Base-by-base conservation (phyloP, 2,888 invertebrate species). In the Lomographa bimaculata region DNA sequence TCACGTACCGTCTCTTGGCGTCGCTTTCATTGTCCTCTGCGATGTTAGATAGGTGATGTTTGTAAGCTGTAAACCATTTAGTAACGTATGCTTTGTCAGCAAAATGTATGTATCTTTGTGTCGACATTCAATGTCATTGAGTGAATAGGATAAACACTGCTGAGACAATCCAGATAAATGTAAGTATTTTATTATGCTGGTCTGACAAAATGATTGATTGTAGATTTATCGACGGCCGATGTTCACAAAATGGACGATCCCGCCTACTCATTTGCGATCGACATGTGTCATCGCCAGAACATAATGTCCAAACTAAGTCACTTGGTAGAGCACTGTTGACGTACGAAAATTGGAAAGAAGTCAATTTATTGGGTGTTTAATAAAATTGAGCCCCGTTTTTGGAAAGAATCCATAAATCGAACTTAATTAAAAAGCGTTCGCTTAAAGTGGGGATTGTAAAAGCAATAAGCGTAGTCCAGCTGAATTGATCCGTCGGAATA, bases 1-100 rank as follows among this genome's bases (percentile, higher is more conserved):
- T 73, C 73, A 76, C 73, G 71, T 61, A 60, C 62, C 48, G 50
- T 51, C 48, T 60, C 41, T 37, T 19, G 10, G 28, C 5, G 17
- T 46, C 40, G 20, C 26, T 44, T 33, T 36, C 27, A 20, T 21
- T 36, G 25, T 18, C 18, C 6, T 20, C 20, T 23, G 21, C 5
- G 8, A 16, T 2, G 16, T 12, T 17, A 18, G 18, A 40, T 24
- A 20, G 1, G 23, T 6, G 7, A 5, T 2, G 16, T 23, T 18
- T 7, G n/a, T 25, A 11, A 16, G 14, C 10, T 4, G 7, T 7
- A 18, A 16, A 16, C 16, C 9, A 18, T 24, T 21, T 12, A 7
- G 20, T 30, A 21, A 14, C 5, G 5, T 17, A 17, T 17, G 23
- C 5, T 14, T 4, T 2, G 14, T 7, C 8, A n/a, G 12, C 17